A percentile compares a stretch with the other conserved stretches of the same genome.
phyloP scores from a whole-genome alignment of 2,113 vertebrate species.

The Pontoporia blainvillei region DNA sequence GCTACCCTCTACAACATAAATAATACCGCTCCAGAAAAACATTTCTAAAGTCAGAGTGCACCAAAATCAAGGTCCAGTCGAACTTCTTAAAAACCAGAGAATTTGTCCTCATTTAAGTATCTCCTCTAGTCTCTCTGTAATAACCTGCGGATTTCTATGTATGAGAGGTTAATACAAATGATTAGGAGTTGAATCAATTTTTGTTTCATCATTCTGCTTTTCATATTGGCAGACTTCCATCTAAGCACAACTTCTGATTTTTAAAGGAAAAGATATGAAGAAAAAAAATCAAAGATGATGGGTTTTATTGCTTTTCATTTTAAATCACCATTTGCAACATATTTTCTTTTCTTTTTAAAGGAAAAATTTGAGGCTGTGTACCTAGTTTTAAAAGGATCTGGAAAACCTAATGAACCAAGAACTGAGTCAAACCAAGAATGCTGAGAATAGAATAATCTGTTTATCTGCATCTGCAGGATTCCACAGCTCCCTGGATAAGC shows the following conservation, averaged over 20 bases:
- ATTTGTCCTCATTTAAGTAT: background rate
- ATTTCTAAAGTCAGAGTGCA: background rate
- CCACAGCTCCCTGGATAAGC: background rate
- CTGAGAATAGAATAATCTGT: background rate
- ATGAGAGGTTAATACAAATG: background rate
- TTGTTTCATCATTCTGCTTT: background rate
- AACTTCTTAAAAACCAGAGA: background rate
- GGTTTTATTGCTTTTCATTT: background rate
- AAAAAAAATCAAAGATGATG: background rate
- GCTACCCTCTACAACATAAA: background rate
- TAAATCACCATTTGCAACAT: background rate
- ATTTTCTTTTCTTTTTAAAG: background rate
- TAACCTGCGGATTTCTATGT: background rate
- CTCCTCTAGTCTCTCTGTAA: background rate
- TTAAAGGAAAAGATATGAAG: background rate
- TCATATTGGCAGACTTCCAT: background rate
- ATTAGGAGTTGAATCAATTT: background rate
- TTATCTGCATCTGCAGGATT: background rate
- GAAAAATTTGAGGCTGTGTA: background rate
- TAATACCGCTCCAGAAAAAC: no score
- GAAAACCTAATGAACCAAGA: background rate
- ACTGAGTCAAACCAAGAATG: background rate
- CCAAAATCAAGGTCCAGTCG: background rate
- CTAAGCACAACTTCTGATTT: background rate
- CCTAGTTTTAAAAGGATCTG: background rate